These are phyloP conservation scores for Peribatodes rhomboidaria DNA, from an alignment of 2,888 invertebrate species.

Conservation along the genomic window DNA sequence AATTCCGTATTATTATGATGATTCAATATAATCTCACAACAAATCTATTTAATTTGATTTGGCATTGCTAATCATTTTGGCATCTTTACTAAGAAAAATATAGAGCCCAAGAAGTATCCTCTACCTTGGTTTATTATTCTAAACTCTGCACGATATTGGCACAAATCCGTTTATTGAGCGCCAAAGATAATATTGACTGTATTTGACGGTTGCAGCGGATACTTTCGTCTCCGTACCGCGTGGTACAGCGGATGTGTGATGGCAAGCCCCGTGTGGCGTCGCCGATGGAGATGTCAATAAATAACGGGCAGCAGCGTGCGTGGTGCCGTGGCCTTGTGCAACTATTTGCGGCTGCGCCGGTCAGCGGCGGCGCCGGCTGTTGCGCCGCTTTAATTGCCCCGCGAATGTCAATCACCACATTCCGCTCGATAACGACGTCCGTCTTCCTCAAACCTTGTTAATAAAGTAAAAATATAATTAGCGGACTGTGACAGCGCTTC, in stretches of 20 bases:
- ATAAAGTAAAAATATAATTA: conserved; percentile 47
- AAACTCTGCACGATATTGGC: conserved; percentile 12
- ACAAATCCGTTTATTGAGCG: neutral
- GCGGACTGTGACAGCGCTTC: conserved; percentile 48
- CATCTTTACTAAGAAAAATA: conserved; percentile 3
- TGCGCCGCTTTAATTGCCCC: conserved; percentile 71
- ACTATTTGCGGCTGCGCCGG: conserved; percentile 75
- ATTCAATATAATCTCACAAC: neutral
- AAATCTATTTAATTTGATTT: neutral
- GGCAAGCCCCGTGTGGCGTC: conserved; percentile 57
- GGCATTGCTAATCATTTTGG: conserved; percentile 3
- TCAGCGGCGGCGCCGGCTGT: conserved; percentile 53
- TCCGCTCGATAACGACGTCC: conserved; percentile 61
- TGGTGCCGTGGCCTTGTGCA: conserved; percentile 74
- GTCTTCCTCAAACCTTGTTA: conserved; percentile 56
- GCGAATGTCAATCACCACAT: conserved; percentile 75
- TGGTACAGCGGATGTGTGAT: conserved; percentile 62
- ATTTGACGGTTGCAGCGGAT: conserved; percentile 13
- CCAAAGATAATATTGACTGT: conserved; percentile 13
- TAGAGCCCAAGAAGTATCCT: conserved; percentile 9
- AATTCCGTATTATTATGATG: neutral
- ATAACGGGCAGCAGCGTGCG: conserved; percentile 65
- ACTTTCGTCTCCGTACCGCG: conserved; percentile 4
- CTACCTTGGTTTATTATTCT: conserved; percentile 14
- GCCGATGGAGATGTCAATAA: conserved; percentile 64